Conservation (phyloP, 1,140 invertebrate species). For the Chrysopa pallens region DNA sequence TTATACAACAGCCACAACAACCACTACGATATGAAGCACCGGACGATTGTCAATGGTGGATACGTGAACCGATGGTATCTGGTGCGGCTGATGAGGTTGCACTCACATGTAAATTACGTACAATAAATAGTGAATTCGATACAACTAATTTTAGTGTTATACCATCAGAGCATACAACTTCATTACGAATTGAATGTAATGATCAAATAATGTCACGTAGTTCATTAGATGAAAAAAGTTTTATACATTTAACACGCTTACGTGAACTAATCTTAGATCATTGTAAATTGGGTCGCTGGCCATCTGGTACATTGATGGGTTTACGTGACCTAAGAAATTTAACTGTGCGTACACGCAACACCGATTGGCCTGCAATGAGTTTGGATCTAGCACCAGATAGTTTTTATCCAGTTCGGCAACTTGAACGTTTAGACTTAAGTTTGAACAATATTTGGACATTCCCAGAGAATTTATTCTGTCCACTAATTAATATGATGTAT, state of each 20-base stretch:
- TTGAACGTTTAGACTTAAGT: constrained; percentile 70
- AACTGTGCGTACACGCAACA: constrained; percentile 62
- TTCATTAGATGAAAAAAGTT: constrained; percentile 54
- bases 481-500: constrained; percentile 52
- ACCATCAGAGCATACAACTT: constrained; percentile 64
- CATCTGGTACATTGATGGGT: constrained; percentile 50
- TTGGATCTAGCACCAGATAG: constrained; percentile 57
- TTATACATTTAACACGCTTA: constrained; percentile 58
- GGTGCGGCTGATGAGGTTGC: constrained; percentile 45
- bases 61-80: constrained; percentile 28
- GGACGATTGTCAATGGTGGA: constrained; percentile 64
- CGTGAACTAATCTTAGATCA: constrained; percentile 61
- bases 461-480: constrained; percentile 68
- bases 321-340: constrained; percentile 60
- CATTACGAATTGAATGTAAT: constrained; percentile 59
- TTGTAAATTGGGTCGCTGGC: constrained; percentile 68
- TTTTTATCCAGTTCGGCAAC: constrained; percentile 46
- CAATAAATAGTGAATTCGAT: constrained; percentile 65
- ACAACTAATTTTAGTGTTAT: constrained; percentile 77
- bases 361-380: constrained; percentile 54
- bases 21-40: constrained; percentile 58
- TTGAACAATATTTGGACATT: constrained; percentile 78
- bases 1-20: constrained; percentile 20
- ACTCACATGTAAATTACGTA: constrained; percentile 57
- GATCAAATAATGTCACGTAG: constrained; percentile 52